These are phyloP conservation scores for Eupristina koningsbergeri DNA, from an alignment of 1,140 invertebrate genomes.

Conservation along the genomic window DNA sequence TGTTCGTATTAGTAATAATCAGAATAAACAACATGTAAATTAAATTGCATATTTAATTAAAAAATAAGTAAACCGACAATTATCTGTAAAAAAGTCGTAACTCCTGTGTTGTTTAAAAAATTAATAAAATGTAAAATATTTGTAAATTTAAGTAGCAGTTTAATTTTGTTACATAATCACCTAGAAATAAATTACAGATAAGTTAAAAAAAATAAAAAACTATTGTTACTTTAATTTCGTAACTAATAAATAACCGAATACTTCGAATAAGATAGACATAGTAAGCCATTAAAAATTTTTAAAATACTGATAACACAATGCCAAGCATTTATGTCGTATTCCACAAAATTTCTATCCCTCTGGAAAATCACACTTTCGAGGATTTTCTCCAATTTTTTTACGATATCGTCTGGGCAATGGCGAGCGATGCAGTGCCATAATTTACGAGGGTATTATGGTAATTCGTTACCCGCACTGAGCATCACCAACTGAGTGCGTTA, in stretches of 20 bases:
- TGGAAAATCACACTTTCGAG: slow-evolving; percentile 46
- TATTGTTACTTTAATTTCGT: neutral
- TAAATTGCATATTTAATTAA: no score
- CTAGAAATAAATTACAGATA: neutral
- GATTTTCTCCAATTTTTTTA: slow-evolving; percentile 54
- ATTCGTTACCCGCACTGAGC: slow-evolving; percentile 47
- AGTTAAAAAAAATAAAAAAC: neutral
- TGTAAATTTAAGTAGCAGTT: no score
- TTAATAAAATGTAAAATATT: no score
- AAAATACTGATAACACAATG: slow-evolving; percentile 24
- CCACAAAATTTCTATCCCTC: slow-evolving; percentile 1
- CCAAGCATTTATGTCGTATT: neutral
- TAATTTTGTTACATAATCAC: no score
- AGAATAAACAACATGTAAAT: no score
- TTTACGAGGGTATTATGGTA: slow-evolving; percentile 60
- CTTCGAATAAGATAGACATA: slow-evolving; percentile 23
- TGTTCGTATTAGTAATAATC: no score
- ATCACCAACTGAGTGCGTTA: slow-evolving; percentile 39
- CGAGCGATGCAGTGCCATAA: slow-evolving; percentile 47
- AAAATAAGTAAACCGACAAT: no score
- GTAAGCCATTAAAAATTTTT: slow-evolving; percentile 31
- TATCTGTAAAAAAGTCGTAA: no score
- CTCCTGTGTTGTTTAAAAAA: no score
- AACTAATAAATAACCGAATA: slow-evolving; percentile 38
- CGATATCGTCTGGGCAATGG: slow-evolving; percentile 40